Evolutionary conservation across 2,888 invertebrate genomes (phyloP), one percentile per base, ranked within the genome.

Genomic region (Tetranychus piercei): DNA sequence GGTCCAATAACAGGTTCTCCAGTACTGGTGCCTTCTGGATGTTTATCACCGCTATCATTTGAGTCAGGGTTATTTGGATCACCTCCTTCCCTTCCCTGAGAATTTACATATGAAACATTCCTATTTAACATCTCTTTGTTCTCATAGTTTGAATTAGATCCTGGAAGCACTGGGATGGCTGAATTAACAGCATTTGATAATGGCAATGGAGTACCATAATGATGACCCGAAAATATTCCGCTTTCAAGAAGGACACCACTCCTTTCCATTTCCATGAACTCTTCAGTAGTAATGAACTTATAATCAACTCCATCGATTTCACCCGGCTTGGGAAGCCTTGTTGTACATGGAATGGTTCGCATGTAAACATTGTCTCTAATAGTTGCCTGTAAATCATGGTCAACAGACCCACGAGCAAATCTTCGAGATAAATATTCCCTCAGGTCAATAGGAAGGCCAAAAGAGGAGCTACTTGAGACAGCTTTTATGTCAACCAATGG

Each of bases 261-360:
- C 77, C 84, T 82, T 79, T 87, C 86, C 76, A 87, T 81, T 73
- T 83, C 85, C 77, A 83, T 81, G 81, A 87, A 87, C 78, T 86
- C 85, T 76, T 86, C 85, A 71, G 83, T 80, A 22, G 82, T 82
- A 66, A 87, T 82, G 80, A 87, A 87, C 22, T 85, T 86, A 80
- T 87, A 87, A 81, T 87, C 87, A 67, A 86, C 85, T 34, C 87
- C 87, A 81, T 87, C 85, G 64, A 85, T 83, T 82, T 87, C 87
- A 64, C 86, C 86, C 72, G 84, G 84, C 77, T 86, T 81, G 18
- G 85, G 85, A 43, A n/a, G 74, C 22, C 77, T 69, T 1, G 77
- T 77, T 3, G 77, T 78, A 81, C 83, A 83, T 66, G 87, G 87
- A 15, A 87, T 87, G 43, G 87, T 87, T 78, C 87, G 82, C 78